Conservation (phyloP, 2,113 vertebrate genomes). For the Eptesicus fuscus region DNA sequence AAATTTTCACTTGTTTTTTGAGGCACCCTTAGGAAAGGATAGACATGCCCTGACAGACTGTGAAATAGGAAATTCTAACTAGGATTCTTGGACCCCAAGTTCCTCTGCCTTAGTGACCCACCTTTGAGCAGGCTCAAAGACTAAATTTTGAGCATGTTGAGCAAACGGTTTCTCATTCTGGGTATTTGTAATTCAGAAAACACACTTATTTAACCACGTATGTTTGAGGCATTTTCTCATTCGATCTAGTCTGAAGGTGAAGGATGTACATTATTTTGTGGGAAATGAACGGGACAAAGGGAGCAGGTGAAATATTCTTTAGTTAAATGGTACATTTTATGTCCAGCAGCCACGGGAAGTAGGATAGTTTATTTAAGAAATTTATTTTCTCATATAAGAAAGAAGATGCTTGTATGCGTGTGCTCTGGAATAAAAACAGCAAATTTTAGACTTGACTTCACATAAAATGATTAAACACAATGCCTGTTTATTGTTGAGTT, state of each 20-base stretch:
- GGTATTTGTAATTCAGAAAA: slow-evolving; percentile 58
- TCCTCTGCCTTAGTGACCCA: slow-evolving; percentile 24
- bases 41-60: slow-evolving; percentile 40
- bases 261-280: slow-evolving; percentile 36
- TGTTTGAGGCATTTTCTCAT: slow-evolving; percentile 48
- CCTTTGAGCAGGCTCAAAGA: slow-evolving; percentile 60
- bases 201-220: background rate
- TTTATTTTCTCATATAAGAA: slow-evolving; percentile 41
- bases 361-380: slow-evolving; percentile 14
- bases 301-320: background rate
- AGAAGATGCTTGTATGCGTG: slow-evolving; percentile 15
- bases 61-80: slow-evolving; percentile 42
- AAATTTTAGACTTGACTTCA: slow-evolving; percentile 47
- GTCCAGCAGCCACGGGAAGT: slow-evolving; percentile 12
- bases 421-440: slow-evolving; percentile 56
- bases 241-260: background rate
- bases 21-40: slow-evolving; percentile 32
- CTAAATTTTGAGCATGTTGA: slow-evolving; percentile 43
- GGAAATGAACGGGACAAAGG: background rate
- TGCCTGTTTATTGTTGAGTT: slow-evolving; percentile 42
- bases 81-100: background rate
- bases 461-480: slow-evolving; percentile 54
- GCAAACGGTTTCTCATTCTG: slow-evolving; percentile 45
- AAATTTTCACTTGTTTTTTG: slow-evolving; percentile 48
- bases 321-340: slow-evolving; percentile 43